phyloP scores from a whole-genome alignment of 2,113 vertebrate species.

The Uropsilus gracilis region DNA sequence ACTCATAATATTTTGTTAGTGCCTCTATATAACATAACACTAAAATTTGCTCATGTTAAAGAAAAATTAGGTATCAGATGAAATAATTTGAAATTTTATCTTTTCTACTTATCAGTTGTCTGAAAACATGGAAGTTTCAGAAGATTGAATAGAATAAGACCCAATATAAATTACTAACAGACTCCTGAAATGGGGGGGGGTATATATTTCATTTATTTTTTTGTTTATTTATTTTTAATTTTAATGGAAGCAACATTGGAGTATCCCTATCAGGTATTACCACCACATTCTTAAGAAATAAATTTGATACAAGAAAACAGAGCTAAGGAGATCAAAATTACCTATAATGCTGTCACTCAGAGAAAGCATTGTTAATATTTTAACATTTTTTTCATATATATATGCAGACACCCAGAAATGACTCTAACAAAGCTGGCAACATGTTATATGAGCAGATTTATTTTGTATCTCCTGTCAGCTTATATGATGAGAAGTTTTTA shows the following conservation, averaged over 20 bases:
- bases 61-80: neutral
- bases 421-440: neutral
- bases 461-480: neutral
- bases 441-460: neutral
- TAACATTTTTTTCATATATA: neutral
- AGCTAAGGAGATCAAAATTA: neutral
- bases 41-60: neutral
- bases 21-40: neutral
- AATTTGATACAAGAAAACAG: neutral
- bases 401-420: neutral
- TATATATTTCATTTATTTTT: too few relatives aligned
- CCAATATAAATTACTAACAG: neutral
- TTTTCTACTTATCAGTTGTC: constrained; percentile 13
- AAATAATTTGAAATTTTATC: neutral
- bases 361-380: neutral
- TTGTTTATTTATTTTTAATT: too few relatives aligned
- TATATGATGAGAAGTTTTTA: neutral
- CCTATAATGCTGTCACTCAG: neutral
- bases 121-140: neutral
- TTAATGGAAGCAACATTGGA: too few relatives aligned
- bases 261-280: too few relatives aligned
- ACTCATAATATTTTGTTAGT: neutral
- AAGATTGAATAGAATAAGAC: neutral
- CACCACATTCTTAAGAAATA: neutral
- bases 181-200: neutral